Percentiles rank a stretch among this genome's conserved stretches.
phyloP scores from a whole-genome alignment of 2,888 invertebrate genomes.

The Calliopum simillimum region DNA sequence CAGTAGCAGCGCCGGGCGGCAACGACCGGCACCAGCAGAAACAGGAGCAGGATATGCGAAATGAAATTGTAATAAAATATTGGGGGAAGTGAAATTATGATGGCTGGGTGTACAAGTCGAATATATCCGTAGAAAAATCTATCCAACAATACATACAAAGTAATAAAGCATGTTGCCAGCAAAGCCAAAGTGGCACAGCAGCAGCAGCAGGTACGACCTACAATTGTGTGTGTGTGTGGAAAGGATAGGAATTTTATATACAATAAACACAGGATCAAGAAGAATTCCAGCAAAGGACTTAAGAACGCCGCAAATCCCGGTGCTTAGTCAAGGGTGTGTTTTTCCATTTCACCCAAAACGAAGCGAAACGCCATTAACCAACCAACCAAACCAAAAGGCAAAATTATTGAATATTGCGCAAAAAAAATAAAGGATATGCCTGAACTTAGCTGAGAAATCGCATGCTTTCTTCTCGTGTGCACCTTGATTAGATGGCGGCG shows the following conservation, averaged over 20 bases:
- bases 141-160: slow-evolving; percentile 4
- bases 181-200: too few relatives aligned
- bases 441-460: not conserved
- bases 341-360: not conserved
- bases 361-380: too few relatives aligned
- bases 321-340: not conserved
- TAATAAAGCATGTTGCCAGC: slow-evolving; percentile 11
- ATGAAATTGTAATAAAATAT: not conserved
- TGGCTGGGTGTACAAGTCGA: slow-evolving; percentile 7
- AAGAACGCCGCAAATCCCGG: not conserved
- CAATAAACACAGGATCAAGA: slow-evolving; percentile 20
- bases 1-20: not conserved
- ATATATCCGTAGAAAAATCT: slow-evolving; percentile 2
- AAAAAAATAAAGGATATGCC: slow-evolving; percentile 6
- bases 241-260: not conserved
- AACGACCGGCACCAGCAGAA: not conserved
- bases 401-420: slow-evolving; percentile 21
- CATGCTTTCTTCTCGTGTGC: not conserved
- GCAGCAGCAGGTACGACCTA: not conserved
- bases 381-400: not conserved
- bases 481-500: not conserved
- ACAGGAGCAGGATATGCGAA: slow-evolving; percentile 13
- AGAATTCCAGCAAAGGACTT: slow-evolving; percentile 28
- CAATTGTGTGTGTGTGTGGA: not conserved
- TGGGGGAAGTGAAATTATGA: slow-evolving; percentile 14